Evolutionary conservation across 2,797 vertebrate species (phyloP).

Genomic region (Scomberomorus guttatus): DNA sequence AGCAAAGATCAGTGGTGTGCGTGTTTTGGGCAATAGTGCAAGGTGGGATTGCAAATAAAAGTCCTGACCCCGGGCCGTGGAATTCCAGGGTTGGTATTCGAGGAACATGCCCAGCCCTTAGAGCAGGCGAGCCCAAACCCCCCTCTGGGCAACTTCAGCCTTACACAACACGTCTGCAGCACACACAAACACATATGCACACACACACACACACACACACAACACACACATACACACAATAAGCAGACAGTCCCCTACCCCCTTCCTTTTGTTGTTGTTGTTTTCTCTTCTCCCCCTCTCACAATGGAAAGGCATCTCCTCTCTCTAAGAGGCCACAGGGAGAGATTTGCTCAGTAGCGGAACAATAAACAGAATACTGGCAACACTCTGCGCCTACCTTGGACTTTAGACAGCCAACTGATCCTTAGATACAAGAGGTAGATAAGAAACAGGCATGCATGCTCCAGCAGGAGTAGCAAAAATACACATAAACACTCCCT

Average conservation of each 20-base stretch:
- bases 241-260: conserved; percentile 77
- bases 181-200: conserved; percentile 51
- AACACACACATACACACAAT: conserved; percentile 55
- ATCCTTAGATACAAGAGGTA: conserved; percentile 40
- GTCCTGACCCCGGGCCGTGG: conserved; percentile 72
- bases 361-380: conserved; percentile 69
- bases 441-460: conserved; percentile 50
- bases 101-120: conserved; percentile 77
- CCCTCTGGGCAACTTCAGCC: conserved; percentile 70
- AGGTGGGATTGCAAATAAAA: conserved; percentile 77
- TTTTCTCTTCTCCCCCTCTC: conserved; percentile 68
- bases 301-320: conserved; percentile 78
- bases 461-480: conserved; percentile 21
- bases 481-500: conserved; percentile 26
- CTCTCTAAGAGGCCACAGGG: conserved; percentile 70
- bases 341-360: conserved; percentile 63
- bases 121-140: conserved; percentile 73
- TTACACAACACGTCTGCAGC: conserved; percentile 72
- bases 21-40: conserved; percentile 55
- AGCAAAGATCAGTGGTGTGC: conserved; percentile 39
- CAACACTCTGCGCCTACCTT: conserved; percentile 47
- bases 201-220: conserved; percentile 41
- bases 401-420: conserved; percentile 62
- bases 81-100: conserved; percentile 80
- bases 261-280: conserved; percentile 82